Evolutionary conservation across 2,888 invertebrate species (phyloP).

Genomic region (Dione juno): DNA sequence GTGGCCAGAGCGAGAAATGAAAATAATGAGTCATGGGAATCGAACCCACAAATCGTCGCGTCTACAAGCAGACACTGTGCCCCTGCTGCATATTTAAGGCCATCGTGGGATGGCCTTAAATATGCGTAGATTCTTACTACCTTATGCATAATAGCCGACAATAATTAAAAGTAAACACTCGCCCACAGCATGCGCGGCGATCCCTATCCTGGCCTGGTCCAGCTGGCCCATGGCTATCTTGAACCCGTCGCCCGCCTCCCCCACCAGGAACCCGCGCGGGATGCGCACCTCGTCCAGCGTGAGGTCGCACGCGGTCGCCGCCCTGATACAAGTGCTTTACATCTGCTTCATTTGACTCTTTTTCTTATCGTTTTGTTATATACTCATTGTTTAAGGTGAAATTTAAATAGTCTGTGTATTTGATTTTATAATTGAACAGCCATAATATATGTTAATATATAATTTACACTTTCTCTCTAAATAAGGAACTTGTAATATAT

Average conservation of each 20-base stretch:
- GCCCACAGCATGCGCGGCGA: slow-evolving; percentile 89
- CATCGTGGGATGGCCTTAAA: no score
- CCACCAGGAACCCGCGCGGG: slow-evolving; percentile 78
- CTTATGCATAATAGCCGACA: no score
- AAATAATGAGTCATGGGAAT: no score
- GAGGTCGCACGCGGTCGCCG: slow-evolving; percentile 87
- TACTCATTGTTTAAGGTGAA: neutral
- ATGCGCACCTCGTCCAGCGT: slow-evolving; percentile 87
- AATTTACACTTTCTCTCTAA: no score
- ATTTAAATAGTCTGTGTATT: neutral
- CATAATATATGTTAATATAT: no score
- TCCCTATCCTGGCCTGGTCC: slow-evolving; percentile 89
- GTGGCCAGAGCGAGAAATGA: no score
- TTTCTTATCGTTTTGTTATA: slow-evolving; percentile 40
- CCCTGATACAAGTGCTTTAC: slow-evolving; percentile 74
- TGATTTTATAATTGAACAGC: no score
- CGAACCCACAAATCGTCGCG: no score
- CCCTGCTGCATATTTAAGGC: no score
- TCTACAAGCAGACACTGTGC: no score
- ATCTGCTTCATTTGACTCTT: slow-evolving; percentile 60
- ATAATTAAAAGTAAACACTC: slow-evolving; percentile 43
- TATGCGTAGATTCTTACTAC: no score
- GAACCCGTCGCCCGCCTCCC: slow-evolving; percentile 86
- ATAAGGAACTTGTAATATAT: no score
- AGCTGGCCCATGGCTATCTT: slow-evolving; percentile 88